Base-by-base conservation (phyloP, 2,888 invertebrate genomes). In the Parapristionchus giblindavisi region DNA sequence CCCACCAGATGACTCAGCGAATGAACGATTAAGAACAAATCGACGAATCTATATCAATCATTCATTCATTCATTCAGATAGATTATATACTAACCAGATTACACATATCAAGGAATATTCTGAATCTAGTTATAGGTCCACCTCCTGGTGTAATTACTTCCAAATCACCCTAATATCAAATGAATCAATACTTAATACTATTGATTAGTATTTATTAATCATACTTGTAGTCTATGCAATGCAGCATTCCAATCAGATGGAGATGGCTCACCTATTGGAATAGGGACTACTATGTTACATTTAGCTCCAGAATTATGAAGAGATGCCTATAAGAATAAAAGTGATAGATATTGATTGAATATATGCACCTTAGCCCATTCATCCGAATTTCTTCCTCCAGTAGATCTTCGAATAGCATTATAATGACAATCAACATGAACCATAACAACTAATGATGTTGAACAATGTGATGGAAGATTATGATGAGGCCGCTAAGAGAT, bases 391-490 rank as follows among this genome's bases (percentile, higher is more conserved):
- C 83, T 48, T 58, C 78, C 79, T 11, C 74, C 77, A 3, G 76
- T 79, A n/a, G 66, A 76, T 11, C 81, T 70, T 32, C 81, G 38
- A 29, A 98, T 96, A 36, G 98, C 98, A 0, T 94, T 94, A 91
- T 95, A 94, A 89, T 99, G 98, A 88, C 98, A 99, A 89, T 98
- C 98, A 3, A 97, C 93, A 89, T 99, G 98, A 36, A 98, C 96
- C 51, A 97, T 93, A 90, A 98, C 98, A 90, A 98, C 98, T 90
- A 98, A 97, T 21, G 96, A 95, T 48, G 98, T 97, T 0, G 97
- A 61, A 29, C 52, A 60, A 36, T 73, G 60, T 11, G 73, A 48
- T 29, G 73, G 73, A 0, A 34, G 40, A 4, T 24, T 17, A 24
- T 54, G 40, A 32, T 34, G 52, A 0, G 51, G 27, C 21, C 63